These are phyloP conservation scores for Craseonycteris thonglongyai DNA, from an alignment of 2,113 vertebrate genomes.

Conservation along the genomic window DNA sequence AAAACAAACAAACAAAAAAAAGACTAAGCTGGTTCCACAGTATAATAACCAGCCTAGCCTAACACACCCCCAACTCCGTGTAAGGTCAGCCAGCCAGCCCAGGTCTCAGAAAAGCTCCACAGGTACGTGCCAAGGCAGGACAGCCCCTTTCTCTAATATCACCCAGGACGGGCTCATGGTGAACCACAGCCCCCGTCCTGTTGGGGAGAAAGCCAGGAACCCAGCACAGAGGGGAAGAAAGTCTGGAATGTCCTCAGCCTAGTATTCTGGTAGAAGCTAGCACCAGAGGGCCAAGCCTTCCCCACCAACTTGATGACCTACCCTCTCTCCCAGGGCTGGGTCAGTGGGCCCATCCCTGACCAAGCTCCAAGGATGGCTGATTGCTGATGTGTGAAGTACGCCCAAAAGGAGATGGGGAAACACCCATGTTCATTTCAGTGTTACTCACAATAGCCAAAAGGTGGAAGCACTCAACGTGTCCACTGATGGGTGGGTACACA, in stretches of 20 bases:
- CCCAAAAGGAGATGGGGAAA: not conserved
- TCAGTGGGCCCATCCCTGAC: not conserved
- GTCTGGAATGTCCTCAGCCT: not conserved
- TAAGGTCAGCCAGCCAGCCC: not conserved
- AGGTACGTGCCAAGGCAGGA: not conserved
- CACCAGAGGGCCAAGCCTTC: not conserved
- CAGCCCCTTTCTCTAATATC: not conserved
- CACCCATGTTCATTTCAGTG: not conserved
- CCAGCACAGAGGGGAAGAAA: not conserved
- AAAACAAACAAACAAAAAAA: too few species aligned
- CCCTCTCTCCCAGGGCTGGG: not conserved
- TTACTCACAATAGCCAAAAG: not conserved
- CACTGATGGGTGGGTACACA: not conserved
- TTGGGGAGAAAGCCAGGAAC: not conserved
- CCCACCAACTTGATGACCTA: not conserved
- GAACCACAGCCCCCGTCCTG: not conserved
- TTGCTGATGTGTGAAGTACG: not conserved
- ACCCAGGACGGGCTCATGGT: not conserved
- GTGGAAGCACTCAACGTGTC: not conserved
- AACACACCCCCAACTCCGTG: not conserved
- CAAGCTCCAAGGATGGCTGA: not conserved
- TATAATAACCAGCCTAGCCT: not conserved
- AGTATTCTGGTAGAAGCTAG: not conserved
- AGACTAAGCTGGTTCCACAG: not conserved
- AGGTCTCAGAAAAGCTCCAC: not conserved